Conservation (phyloP, 2,797 vertebrate genomes). For the Enteromius trimaculatus region DNA sequence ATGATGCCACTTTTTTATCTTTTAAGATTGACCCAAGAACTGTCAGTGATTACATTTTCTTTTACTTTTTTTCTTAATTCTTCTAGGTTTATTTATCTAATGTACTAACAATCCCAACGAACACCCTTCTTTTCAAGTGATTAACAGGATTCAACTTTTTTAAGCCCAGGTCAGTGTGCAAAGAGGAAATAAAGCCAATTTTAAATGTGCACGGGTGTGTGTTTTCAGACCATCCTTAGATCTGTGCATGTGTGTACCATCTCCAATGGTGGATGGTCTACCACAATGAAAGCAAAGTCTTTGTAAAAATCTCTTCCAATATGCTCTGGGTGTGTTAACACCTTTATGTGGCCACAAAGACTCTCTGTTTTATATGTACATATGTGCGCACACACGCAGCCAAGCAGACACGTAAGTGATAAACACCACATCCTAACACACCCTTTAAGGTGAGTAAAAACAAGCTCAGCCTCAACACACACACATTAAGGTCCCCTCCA, state of each 20-base stretch:
- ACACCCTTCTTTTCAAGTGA: constrained; percentile 15
- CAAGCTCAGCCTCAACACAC: constrained; percentile 14
- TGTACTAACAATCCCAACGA: background rate
- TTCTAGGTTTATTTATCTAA: background rate
- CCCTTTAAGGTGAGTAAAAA: constrained; percentile 50
- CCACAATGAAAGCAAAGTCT: constrained; percentile 43
- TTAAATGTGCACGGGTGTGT: background rate
- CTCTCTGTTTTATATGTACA: constrained; percentile 17
- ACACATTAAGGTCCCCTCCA: constrained; percentile 22
- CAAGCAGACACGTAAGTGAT: constrained; percentile 14
- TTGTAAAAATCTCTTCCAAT: constrained; percentile 37
- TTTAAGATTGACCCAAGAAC: background rate
- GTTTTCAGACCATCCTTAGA: constrained; percentile 22
- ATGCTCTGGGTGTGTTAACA: constrained; percentile 58
- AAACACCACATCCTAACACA: constrained; percentile 56
- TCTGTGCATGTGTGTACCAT: constrained; percentile 12
- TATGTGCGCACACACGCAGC: background rate
- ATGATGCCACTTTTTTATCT: too few species aligned
- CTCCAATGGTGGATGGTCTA: constrained; percentile 38
- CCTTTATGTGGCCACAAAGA: constrained; percentile 45
- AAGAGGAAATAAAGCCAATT: constrained; percentile 7
- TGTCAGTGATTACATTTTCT: background rate
- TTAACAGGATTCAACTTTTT: constrained; percentile 6
- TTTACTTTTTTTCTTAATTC: background rate
- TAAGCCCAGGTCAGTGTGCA: constrained; percentile 6